These are phyloP conservation scores for Holacanthus passer DNA, from an alignment of 2,113 vertebrate species.

Conservation along the genomic window DNA sequence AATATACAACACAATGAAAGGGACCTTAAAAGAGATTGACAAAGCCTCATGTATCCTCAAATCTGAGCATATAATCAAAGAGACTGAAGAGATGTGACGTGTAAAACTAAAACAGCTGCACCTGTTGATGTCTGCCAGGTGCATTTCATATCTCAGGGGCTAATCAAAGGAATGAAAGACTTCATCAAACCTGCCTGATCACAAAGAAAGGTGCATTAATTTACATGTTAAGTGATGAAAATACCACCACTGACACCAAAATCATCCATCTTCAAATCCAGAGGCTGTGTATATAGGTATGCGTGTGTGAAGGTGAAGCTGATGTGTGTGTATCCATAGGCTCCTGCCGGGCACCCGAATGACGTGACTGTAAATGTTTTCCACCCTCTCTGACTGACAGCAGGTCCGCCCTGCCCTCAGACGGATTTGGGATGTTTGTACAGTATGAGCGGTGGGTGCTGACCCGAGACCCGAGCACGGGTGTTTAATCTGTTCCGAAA, in stretches of 20 bases:
- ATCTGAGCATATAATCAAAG: neutral
- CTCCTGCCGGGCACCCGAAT: conserved; percentile 32
- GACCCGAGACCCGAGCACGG: conserved; percentile 44
- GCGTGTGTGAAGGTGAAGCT: neutral
- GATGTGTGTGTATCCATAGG: conserved; percentile 30
- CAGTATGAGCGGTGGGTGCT: conserved; percentile 48
- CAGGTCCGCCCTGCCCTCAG: conserved; percentile 54
- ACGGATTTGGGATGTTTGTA: conserved; percentile 71
- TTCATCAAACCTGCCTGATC: conserved; percentile 6
- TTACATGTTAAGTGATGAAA: neutral
- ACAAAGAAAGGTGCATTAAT: conserved; percentile 9
- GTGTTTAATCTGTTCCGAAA: conserved; percentile 59
- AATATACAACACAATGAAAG: neutral
- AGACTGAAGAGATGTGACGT: neutral
- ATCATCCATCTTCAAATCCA: neutral
- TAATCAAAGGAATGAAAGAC: conserved; percentile 18
- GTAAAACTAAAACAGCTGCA: conserved; percentile 44
- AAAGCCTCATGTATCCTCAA: too few relatives aligned
- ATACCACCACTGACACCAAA: neutral
- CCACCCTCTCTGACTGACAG: conserved; percentile 65
- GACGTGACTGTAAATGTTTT: conserved; percentile 62
- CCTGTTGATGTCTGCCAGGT: conserved; percentile 16
- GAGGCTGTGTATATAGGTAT: neutral
- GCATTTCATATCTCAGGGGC: conserved; percentile 9
- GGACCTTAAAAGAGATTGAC: too few relatives aligned